These are phyloP conservation scores for Andrena hattorfiana DNA, from an alignment of 2,888 invertebrate species.

Conservation along the genomic window DNA sequence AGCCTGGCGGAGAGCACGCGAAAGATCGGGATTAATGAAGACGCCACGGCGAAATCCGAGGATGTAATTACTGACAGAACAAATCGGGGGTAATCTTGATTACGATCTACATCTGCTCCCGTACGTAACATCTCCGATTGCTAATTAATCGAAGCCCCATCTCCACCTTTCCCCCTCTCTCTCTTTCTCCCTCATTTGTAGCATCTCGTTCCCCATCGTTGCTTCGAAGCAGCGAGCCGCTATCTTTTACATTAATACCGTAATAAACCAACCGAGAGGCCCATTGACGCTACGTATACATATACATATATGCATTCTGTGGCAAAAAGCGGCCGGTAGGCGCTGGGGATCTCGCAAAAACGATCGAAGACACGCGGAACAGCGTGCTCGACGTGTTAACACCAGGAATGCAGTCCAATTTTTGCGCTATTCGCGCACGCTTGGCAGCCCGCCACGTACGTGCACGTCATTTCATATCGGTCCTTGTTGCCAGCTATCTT, in stretches of 20 bases:
- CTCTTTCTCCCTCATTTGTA: neutral
- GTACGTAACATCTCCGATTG: constrained; percentile 54
- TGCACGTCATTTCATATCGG: constrained; percentile 64
- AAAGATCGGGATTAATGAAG: constrained; percentile 58
- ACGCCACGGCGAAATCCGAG: constrained; percentile 53
- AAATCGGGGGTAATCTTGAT: constrained; percentile 64
- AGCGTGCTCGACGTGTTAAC: constrained; percentile 67
- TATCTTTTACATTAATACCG: constrained; percentile 63
- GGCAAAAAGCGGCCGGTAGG: constrained; percentile 53
- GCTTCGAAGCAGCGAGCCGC: constrained; percentile 20
- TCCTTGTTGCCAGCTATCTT: constrained; percentile 62
- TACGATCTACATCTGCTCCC: constrained; percentile 64
- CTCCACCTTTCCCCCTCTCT: neutral
- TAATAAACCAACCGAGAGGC: constrained; percentile 59
- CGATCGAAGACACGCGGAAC: constrained; percentile 68
- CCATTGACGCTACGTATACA: constrained; percentile 28
- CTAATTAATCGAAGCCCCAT: constrained; percentile 59
- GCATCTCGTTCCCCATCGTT: neutral
- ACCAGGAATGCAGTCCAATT: constrained; percentile 75
- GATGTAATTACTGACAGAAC: constrained; percentile 64
- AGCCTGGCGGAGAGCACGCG: constrained; percentile 16
- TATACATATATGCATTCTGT: neutral
- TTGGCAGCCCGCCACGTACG: constrained; percentile 65
- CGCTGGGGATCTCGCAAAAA: constrained; percentile 66
- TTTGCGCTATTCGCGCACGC: constrained; percentile 62